Evolutionary conservation across 2,113 vertebrate species (phyloP).

Genomic region (Pseudorectes ferrugineus): DNA sequence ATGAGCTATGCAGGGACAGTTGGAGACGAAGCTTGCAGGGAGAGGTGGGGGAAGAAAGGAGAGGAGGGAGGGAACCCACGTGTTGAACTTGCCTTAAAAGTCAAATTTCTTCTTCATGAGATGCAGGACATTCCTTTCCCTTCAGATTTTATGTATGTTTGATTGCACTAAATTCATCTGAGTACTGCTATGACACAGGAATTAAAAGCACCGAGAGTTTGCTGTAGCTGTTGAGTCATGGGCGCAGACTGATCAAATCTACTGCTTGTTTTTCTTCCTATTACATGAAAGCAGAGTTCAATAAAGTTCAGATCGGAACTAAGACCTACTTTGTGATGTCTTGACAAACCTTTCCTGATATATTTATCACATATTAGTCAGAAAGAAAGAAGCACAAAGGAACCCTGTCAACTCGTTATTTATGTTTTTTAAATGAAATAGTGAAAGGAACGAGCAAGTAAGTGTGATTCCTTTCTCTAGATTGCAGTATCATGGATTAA

Average conservation of each 20-base stretch:
- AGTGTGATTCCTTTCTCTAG: constrained; percentile 49
- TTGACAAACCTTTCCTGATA: constrained; percentile 1
- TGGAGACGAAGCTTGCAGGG: neutral
- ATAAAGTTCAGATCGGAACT: neutral
- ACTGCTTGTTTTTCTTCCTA: neutral
- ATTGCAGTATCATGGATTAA: constrained; percentile 57
- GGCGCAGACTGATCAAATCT: neutral
- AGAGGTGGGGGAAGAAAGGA: neutral
- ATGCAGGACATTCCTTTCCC: neutral
- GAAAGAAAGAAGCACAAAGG: constrained; percentile 18
- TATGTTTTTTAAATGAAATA: constrained; percentile 11
- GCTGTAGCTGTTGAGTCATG: neutral
- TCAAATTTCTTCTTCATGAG: neutral
- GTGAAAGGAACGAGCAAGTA: constrained; percentile 9
- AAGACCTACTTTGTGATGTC: neutral
- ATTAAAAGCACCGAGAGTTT: neutral
- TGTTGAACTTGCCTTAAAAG: neutral
- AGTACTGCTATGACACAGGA: neutral
- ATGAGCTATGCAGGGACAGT: neutral
- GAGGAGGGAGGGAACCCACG: neutral
- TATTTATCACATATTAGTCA: neutral
- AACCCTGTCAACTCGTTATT: neutral
- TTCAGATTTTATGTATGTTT: neutral
- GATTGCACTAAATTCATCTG: neutral
- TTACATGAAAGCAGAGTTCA: neutral